A percentile compares a stretch with the other conserved stretches of the same genome.
phyloP scores from a whole-genome alignment of 1,140 invertebrate species.

The Oreohelix idahoensis region DNA sequence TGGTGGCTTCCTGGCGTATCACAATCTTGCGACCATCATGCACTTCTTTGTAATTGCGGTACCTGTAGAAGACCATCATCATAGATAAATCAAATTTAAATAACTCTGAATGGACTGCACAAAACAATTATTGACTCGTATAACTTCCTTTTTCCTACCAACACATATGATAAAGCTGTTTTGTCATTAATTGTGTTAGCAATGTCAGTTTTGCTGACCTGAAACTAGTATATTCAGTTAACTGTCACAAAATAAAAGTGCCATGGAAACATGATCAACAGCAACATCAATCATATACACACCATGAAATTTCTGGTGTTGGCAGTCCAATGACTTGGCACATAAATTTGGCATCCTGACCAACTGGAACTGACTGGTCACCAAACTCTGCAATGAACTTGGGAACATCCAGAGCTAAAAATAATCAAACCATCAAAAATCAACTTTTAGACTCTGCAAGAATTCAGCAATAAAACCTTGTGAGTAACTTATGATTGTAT shows the following conservation, averaged over 20 bases:
- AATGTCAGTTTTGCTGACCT: too few relatives aligned
- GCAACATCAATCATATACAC: constrained; percentile 13
- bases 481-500: too few relatives aligned
- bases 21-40: constrained; percentile 90
- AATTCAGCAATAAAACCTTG: too few relatives aligned
- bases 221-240: too few relatives aligned
- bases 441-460: not conserved
- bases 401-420: constrained; percentile 58
- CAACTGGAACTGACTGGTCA: constrained; percentile 58
- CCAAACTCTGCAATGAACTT: constrained; percentile 61
- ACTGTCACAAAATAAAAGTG: too few relatives aligned
- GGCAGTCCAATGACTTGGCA: constrained; percentile 69
- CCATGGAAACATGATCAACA: not conserved
- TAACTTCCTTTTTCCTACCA: too few relatives aligned
- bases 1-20: constrained; percentile 87
- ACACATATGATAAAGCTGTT: too few relatives aligned
- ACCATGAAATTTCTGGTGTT: constrained; percentile 70
- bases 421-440: constrained; percentile 20
- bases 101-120: too few relatives aligned
- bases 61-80: constrained; percentile 74
- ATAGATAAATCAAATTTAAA: not conserved
- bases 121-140: too few relatives aligned
- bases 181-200: too few relatives aligned
- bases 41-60: constrained; percentile 91
- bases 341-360: constrained; percentile 63